Evolutionary conservation across 2,113 vertebrate genomes (phyloP).

Genomic region (Ciconia stormi): DNA sequence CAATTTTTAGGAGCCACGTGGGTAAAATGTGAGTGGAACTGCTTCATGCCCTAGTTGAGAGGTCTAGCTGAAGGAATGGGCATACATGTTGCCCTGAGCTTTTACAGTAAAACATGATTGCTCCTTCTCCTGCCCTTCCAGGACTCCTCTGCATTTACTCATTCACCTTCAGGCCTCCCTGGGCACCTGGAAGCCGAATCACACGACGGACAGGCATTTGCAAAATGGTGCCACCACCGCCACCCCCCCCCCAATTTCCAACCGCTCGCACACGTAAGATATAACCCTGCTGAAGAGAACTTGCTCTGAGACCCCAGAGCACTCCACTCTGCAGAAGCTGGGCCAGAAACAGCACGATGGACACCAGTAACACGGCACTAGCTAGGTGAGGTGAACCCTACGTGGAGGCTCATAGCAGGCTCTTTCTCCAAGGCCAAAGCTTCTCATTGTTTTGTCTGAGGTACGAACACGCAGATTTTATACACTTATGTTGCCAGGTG

Average conservation of each 20-base stretch:
- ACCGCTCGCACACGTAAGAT: fast-evolving
- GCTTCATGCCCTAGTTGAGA: neutral
- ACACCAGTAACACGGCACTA: neutral
- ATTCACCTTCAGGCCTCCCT: neutral
- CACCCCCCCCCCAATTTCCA: neutral
- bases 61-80: neutral
- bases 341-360: neutral
- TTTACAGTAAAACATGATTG: neutral
- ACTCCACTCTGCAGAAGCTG: neutral
- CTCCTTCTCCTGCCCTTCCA: neutral
- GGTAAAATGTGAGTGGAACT: neutral
- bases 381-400: neutral
- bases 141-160: neutral
- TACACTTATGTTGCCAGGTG: neutral
- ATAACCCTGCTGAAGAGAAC: neutral
- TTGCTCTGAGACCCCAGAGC: neutral
- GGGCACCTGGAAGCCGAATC: fast-evolving
- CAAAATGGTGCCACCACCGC: neutral
- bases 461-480: neutral
- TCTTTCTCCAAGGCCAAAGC: neutral
- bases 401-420: fast-evolving
- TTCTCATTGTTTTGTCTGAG: neutral
- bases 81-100: neutral
- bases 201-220: fast-evolving
- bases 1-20: neutral